These are phyloP conservation scores for Microtus montanus DNA, from an alignment of 2,113 vertebrate genomes.

Conservation along the genomic window DNA sequence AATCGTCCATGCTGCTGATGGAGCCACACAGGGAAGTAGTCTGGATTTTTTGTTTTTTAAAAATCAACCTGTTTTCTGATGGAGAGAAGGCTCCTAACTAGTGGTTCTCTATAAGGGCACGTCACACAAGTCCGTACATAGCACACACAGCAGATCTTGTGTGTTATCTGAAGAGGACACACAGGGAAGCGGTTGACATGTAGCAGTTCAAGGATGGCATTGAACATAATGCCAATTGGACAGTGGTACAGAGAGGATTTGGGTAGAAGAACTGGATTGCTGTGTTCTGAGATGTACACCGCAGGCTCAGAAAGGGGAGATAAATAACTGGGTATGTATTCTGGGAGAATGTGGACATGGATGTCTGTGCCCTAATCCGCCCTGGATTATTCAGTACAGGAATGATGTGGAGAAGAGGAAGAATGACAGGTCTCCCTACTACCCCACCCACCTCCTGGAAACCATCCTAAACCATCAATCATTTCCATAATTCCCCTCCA, in stretches of 20 bases:
- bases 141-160: neutral
- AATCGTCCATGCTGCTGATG: slow-evolving; percentile 38
- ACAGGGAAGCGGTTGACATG: neutral
- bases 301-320: neutral
- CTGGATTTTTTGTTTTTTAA: slow-evolving; percentile 36
- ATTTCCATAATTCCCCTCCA: neutral
- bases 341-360: neutral
- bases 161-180: neutral
- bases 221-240: neutral
- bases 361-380: neutral
- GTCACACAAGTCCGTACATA: neutral
- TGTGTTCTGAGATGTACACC: neutral
- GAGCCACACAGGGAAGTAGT: slow-evolving; percentile 54
- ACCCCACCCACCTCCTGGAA: neutral
- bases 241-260: neutral
- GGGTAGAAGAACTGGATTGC: neutral
- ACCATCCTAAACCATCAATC: neutral
- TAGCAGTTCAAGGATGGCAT: neutral
- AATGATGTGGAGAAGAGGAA: neutral
- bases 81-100: neutral
- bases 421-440: neutral
- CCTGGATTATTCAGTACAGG: neutral
- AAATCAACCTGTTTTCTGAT: neutral
- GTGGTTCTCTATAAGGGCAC: neutral
- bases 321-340: neutral